A percentile compares a stretch with the other conserved stretches of the same genome.
Conservation (phyloP, 2,797 vertebrate genomes). For the Ciconia nigra region DNA sequence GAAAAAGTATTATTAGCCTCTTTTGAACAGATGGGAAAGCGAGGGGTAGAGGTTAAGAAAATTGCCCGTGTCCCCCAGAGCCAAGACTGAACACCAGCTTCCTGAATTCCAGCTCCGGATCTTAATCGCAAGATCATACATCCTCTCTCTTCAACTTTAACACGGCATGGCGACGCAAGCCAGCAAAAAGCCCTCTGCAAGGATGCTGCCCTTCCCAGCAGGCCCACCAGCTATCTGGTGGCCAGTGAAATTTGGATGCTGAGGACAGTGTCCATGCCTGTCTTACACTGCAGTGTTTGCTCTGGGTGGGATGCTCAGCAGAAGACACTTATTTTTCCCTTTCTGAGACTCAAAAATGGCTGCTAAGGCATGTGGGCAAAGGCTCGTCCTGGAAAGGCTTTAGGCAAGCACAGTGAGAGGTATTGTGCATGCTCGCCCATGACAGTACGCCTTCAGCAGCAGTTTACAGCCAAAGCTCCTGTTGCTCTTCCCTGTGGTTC, state of each 20-base stretch:
- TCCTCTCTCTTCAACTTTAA: not conserved
- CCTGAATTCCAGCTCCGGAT: not conserved
- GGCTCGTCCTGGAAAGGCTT: not conserved
- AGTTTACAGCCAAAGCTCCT: slow-evolving; percentile 4
- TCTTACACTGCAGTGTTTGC: not conserved
- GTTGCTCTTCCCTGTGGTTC: slow-evolving; percentile 42
- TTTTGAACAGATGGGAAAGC: not conserved
- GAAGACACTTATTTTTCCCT: not conserved
- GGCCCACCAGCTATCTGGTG: not conserved
- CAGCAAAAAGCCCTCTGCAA: not conserved
- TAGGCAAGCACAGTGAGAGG: not conserved
- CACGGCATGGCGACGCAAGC: not conserved
- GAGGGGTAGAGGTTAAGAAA: not conserved
- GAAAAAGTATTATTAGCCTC: not conserved
- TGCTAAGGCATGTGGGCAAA: not conserved
- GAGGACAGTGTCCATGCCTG: not conserved
- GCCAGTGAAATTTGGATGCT: not conserved
- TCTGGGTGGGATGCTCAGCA: not conserved
- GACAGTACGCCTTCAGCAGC: not conserved
- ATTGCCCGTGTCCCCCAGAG: not conserved
- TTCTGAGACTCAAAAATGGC: not conserved
- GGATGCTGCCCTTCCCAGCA: not conserved
- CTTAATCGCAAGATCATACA: not conserved
- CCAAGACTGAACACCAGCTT: not conserved
- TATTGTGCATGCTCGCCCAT: not conserved